Base-by-base conservation (phyloP, 1,140 invertebrate species). In the Euwallacea fornicatus region DNA sequence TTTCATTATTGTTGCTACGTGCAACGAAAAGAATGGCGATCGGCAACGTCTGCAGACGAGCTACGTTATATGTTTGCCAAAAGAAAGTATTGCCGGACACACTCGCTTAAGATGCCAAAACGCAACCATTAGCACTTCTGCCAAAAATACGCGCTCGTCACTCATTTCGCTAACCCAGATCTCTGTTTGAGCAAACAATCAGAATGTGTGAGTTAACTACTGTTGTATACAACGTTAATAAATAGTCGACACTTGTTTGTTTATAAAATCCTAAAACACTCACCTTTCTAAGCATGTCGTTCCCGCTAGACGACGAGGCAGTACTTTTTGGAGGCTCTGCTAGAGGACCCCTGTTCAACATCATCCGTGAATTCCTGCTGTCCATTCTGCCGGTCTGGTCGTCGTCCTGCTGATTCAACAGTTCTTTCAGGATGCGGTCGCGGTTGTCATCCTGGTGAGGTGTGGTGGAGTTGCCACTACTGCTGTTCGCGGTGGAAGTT, bases 341-440 rank as follows among this genome's bases (percentile, higher is more conserved):
- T 72, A 78, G 76, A 15, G 72, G 73, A 73, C 55, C 77, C 77
- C 76, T 72, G 72, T 64, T 78, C 77, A 75, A 73, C 62, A 72
- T 74, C 7, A 75, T 73, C 50, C 82, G 81, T 11, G 83, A 81
- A 13, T 78, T 74, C 59, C 78, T 76, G 66, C 74, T 76, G 10
- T 74, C 83, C 80, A 74, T 80, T 78, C 69, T 81, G 77, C 72
- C 80, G 80, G 76, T 81, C 80, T 92, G 90, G 69, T 92, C 90
- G 66, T 95, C 93, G 73, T 96, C 93, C 67, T 91, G 89, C 77
- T 92, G 89, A 80, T 93, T 93, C 53, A 95, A 82, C 78, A 95
- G 81, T 66, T 87, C 89, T 80, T 94, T 93, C 53, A 93, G 82
- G 78, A 94, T 92, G 72, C 82, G 80, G 80, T 89, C 81, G 62